Percentiles rank a stretch among this genome's conserved stretches.
Conservation (phyloP, 1,140 invertebrate species). For the Calephelis virginiensis region DNA sequence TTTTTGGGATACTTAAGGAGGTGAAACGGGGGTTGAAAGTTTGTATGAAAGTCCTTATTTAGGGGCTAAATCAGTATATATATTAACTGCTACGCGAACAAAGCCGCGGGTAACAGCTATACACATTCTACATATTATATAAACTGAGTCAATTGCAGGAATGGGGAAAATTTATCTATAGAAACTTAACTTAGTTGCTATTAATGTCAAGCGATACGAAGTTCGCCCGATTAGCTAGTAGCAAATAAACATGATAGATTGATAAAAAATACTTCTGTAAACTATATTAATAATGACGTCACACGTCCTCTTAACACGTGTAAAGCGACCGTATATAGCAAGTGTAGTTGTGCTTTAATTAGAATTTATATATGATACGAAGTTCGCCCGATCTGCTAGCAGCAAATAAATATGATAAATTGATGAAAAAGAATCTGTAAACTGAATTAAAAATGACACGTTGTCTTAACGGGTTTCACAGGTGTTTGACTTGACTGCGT, state of each 20-base stretch:
- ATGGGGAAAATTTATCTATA: too few species aligned
- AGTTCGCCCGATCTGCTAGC: background rate
- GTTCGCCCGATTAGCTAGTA: background rate
- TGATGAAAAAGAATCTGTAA: background rate
- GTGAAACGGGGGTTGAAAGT: too few species aligned
- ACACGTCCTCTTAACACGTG: conserved; percentile 7
- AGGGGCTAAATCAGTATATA: too few species aligned
- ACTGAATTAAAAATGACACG: background rate
- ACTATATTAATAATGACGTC: background rate
- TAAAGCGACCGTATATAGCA: conserved; percentile 13
- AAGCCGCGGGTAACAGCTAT: too few species aligned
- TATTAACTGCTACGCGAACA: too few species aligned
- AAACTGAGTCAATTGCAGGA: too few species aligned
- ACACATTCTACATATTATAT: too few species aligned
- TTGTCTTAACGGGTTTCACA: conserved; percentile 13
- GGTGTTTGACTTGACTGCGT: too few species aligned
- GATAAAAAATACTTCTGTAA: background rate
- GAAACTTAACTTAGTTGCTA: too few species aligned
- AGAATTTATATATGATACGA: conserved; percentile 21
- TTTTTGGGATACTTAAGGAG: too few species aligned
- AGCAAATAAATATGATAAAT: background rate
- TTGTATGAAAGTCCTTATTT: too few species aligned
- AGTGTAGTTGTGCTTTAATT: conserved; percentile 19
- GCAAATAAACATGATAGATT: background rate
- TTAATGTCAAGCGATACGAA: background rate